Conservation (phyloP, 2,797 vertebrate genomes). For the Phaenicophaeus curvirostris region DNA sequence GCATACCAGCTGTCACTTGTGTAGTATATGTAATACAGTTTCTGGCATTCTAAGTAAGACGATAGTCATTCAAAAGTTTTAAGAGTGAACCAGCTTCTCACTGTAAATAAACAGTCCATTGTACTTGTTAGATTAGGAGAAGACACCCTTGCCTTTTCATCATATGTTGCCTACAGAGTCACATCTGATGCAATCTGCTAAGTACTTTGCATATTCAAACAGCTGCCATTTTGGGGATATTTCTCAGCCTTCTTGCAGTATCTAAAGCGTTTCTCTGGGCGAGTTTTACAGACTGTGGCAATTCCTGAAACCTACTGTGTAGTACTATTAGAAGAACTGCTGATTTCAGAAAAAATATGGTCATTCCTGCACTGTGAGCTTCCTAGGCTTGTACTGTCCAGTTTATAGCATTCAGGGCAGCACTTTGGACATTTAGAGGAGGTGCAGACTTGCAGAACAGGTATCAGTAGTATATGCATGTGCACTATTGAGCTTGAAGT, state of each 20-base stretch:
- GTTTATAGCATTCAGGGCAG: neutral
- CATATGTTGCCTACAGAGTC: neutral
- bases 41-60: neutral
- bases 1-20: neutral
- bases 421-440: neutral
- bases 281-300: neutral
- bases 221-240: neutral
- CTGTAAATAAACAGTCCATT: neutral
- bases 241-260: neutral
- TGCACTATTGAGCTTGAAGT: too few species aligned
- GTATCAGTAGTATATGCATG: too few species aligned
- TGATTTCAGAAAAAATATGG: neutral
- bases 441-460: neutral
- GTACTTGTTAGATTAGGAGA: neutral
- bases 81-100: neutral
- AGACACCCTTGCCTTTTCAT: neutral
- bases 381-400: neutral
- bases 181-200: neutral
- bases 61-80: neutral
- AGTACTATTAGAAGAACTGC: neutral
- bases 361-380: fast-evolving
- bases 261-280: neutral
- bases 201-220: neutral
- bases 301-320: neutral
- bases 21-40: neutral